These are phyloP conservation scores for Prorops nasuta DNA, from an alignment of 1,140 invertebrate genomes.

Conservation along the genomic window DNA sequence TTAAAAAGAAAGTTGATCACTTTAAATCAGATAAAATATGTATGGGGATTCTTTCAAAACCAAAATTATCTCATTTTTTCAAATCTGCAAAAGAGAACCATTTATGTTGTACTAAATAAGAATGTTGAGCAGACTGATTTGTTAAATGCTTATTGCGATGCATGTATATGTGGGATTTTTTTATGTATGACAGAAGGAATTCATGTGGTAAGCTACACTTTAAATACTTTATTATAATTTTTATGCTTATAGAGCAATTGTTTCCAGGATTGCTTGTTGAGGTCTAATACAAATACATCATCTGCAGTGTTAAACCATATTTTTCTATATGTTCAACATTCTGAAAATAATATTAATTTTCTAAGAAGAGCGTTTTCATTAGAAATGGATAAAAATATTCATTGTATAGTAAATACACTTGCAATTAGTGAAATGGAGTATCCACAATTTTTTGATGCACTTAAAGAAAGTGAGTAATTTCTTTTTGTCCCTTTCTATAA, in stretches of 20 bases:
- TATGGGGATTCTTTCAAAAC: slow-evolving; percentile 44
- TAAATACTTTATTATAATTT: too few species aligned
- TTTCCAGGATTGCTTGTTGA: slow-evolving; percentile 15
- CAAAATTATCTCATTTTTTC: slow-evolving; percentile 56
- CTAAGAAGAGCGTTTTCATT: too few species aligned
- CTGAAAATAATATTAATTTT: too few species aligned
- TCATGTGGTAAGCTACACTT: slow-evolving; percentile 23
- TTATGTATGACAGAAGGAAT: slow-evolving; percentile 21
- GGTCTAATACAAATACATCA: slow-evolving; percentile 13
- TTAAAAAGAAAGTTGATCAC: slow-evolving; percentile 42
- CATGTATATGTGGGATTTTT: slow-evolving; percentile 48
- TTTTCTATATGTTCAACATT: too few species aligned
- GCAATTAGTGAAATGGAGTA: slow-evolving; percentile 15
- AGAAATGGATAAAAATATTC: not conserved
- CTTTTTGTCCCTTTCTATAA: too few species aligned
- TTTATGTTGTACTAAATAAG: slow-evolving; percentile 55
- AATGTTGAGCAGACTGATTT: slow-evolving; percentile 46
- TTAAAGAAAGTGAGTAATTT: not conserved
- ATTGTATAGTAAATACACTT: not conserved
- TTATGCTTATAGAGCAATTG: too few species aligned
- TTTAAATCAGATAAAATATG: slow-evolving; percentile 35
- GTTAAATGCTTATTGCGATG: slow-evolving; percentile 60
- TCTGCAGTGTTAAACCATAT: too few species aligned
- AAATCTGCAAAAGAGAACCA: slow-evolving; percentile 43
- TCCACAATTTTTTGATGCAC: not conserved